phyloP scores from a whole-genome alignment of 1,140 invertebrate species.

The Drosophila pseudoobscura region DNA sequence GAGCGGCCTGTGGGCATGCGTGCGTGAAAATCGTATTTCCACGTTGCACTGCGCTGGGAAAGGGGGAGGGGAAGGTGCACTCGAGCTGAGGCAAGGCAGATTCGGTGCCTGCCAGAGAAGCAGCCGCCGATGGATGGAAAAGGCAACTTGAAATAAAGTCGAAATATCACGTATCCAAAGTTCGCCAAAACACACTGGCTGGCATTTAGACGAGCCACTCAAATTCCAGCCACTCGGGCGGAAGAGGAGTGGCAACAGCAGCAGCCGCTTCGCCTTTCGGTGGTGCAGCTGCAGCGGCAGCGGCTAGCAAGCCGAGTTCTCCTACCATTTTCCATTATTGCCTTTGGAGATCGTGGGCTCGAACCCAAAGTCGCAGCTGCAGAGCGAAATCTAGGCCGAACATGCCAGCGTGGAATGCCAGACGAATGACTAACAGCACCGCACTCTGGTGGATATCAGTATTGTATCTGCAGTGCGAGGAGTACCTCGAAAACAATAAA shows the following conservation, averaged over 20 bases:
- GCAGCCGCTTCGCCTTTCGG: slow-evolving; percentile 43
- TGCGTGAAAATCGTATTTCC: slow-evolving; percentile 74
- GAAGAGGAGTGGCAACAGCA: slow-evolving; percentile 61
- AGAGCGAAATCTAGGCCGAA: slow-evolving; percentile 38
- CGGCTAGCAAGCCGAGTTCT: slow-evolving; percentile 43
- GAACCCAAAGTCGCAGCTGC: slow-evolving; percentile 40
- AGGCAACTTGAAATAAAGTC: slow-evolving; percentile 18
- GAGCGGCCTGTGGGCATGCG: slow-evolving; percentile 56
- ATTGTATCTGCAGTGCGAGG: background rate
- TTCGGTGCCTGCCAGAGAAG: slow-evolving; percentile 7
- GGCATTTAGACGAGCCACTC: slow-evolving; percentile 60
- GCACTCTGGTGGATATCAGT: slow-evolving; percentile 2
- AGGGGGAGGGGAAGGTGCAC: background rate
- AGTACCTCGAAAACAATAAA: too few species aligned
- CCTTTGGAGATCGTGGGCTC: slow-evolving; percentile 43
- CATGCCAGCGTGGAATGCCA: slow-evolving; percentile 57
- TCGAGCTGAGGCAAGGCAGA: background rate
- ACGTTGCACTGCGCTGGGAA: slow-evolving; percentile 17
- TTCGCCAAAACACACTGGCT: slow-evolving; percentile 54
- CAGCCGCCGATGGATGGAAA: slow-evolving; percentile 19
- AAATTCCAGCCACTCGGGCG: slow-evolving; percentile 40
- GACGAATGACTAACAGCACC: slow-evolving; percentile 41
- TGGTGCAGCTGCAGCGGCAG: slow-evolving; percentile 5
- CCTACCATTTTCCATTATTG: slow-evolving; percentile 43
- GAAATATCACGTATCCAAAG: slow-evolving; percentile 37